Evolutionary conservation across 2,113 vertebrate species (phyloP), one percentile per base, ranked within the genome.

Genomic region (Lampris megalopsis): DNA sequence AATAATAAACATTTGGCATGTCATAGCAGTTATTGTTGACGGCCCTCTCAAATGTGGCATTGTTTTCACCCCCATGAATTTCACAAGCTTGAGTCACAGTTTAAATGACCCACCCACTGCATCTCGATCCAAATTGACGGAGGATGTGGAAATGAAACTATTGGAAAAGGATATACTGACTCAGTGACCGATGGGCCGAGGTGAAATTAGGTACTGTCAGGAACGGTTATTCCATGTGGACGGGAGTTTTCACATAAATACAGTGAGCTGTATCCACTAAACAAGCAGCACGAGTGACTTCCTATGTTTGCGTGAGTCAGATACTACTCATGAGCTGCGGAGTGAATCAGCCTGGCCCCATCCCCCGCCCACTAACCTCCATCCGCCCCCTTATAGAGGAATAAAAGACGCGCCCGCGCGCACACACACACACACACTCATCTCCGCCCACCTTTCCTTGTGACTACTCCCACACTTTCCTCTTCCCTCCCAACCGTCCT

Each of bases 231-330:
- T 75, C 67, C 80, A 73, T 58, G 40, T 75, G 56, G 78, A 78
- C 79, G 68, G 79, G 56, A 75, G 82, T 75, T 84, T 24, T 86
- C 68, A 37, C 54, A 83, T 91, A 92, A 92, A 91, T 87, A 91
- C 83, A 68, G 82, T 6, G 24, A 24, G 45, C 78, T 73, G 62
- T 84, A 68, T 72, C 80, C 86, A 78, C 81, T 80, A 88, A 88
- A 92, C 79, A 86, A 77, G 83, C 81, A 68, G 87, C 90, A 92
- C 86, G 77, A 71, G 86, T 85, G 78, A 61, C 92, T 92, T 94
- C 93, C 93, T 93, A 84, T 91, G 86, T 89, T 91, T 88, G 87
- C 81, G 90, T 94, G 93, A 94, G 86, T 94, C 92, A 93, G 75
- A 88, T 84, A 91, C 87, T 89, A 91, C 90, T 93, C 92, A 92